Percentiles rank a stretch among this genome's conserved stretches.
Conservation (phyloP, 1,140 invertebrate genomes). For the Marisa cornuarietis region DNA sequence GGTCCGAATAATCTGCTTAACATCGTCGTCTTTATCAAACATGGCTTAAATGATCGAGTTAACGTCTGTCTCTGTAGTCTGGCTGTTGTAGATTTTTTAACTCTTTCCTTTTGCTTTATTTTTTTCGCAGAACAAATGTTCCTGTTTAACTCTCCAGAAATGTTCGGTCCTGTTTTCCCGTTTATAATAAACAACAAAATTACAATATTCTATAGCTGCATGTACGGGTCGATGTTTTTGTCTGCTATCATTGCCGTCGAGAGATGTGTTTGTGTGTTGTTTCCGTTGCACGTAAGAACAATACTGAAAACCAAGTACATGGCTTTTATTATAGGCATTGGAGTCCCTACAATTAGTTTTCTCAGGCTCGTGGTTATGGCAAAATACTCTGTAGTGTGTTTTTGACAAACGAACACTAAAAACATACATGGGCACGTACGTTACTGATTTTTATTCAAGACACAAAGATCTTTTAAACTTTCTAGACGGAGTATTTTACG, state of each 20-base stretch:
- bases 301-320: not conserved
- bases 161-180: not conserved
- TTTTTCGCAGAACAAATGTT: not conserved
- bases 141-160: not conserved
- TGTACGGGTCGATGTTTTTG: constrained; percentile 8
- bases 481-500: constrained; percentile 8
- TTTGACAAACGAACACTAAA: not conserved
- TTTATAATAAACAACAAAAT: constrained; percentile 13
- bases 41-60: constrained; percentile 1
- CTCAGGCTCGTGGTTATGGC: not conserved
- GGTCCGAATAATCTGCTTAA: not conserved
- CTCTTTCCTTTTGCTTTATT: not conserved
- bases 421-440: not conserved
- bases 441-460: not conserved
- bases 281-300: not conserved
- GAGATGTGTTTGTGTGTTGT: constrained; percentile 3
- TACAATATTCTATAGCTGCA: not conserved
- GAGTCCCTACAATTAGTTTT: not conserved
- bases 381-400: not conserved
- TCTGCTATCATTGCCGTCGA: not conserved
- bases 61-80: constrained; percentile 9
- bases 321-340: not conserved
- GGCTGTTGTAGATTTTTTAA: constrained; percentile 1
- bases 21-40: not conserved
- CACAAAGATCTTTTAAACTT: not conserved